These are phyloP conservation scores for Nymphalis c-album DNA, from an alignment of 2,888 invertebrate species.

Conservation along the genomic window DNA sequence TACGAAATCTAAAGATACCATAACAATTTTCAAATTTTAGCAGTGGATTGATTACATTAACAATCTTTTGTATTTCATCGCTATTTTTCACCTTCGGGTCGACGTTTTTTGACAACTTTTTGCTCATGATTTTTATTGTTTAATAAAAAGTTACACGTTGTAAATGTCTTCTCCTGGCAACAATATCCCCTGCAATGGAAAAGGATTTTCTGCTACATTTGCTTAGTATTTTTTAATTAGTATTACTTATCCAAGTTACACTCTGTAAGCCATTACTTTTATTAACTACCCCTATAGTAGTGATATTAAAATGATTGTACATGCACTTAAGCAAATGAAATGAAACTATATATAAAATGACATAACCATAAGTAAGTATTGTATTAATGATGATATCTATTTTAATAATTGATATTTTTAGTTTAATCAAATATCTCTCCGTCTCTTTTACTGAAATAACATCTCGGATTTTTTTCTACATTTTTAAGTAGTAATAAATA, in stretches of 20 bases:
- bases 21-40: constrained; percentile 15
- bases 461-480: too few species aligned
- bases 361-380: too few species aligned
- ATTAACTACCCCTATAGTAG: neutral
- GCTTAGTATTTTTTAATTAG: neutral
- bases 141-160: neutral
- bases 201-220: neutral
- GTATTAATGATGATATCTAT: too few species aligned
- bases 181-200: neutral
- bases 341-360: neutral
- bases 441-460: too few species aligned
- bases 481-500: too few species aligned
- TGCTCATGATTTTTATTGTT: neutral
- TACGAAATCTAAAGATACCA: constrained; percentile 10
- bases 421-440: too few species aligned
- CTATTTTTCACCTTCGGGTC: neutral
- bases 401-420: too few species aligned
- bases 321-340: constrained; percentile 2
- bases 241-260: neutral
- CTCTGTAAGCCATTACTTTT: constrained; percentile 1
- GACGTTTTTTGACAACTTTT: neutral
- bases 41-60: constrained; percentile 1
- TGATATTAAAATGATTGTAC: neutral
- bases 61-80: neutral
- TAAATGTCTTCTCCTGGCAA: too few species aligned